These are phyloP conservation scores for Drosophila picticornis DNA, from an alignment of 2,888 invertebrate genomes.

Conservation along the genomic window DNA sequence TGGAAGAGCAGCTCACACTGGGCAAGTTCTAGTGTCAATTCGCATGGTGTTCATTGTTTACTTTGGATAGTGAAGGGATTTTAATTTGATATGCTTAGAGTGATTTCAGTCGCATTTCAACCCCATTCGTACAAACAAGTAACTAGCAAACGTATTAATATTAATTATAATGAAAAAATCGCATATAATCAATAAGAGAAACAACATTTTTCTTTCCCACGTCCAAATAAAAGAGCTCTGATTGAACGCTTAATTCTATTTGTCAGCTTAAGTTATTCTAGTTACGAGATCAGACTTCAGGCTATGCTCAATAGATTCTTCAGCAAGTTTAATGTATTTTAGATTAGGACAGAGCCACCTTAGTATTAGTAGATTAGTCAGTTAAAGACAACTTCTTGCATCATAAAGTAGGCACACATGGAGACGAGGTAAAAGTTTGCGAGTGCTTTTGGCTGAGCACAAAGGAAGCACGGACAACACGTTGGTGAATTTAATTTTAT, in stretches of 20 bases:
- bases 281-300: background rate
- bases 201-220: background rate
- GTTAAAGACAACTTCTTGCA: slow-evolving; percentile 29
- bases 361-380: background rate
- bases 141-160: background rate
- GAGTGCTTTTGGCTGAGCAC: slow-evolving; percentile 5
- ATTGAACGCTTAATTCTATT: background rate
- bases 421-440: slow-evolving; percentile 13
- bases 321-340: background rate
- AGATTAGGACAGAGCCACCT: slow-evolving; percentile 12
- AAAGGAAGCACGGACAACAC: slow-evolving; percentile 25
- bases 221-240: background rate
- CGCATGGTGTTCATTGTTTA: background rate
- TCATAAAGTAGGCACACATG: slow-evolving; percentile 29
- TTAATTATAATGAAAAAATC: background rate
- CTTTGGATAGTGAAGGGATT: slow-evolving; percentile 2
- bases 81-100: background rate
- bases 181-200: background rate
- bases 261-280: background rate
- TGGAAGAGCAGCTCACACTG: background rate
- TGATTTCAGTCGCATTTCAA: background rate
- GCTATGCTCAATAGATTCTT: slow-evolving; percentile 3
- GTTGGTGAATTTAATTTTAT: slow-evolving; percentile 62
- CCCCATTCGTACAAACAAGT: background rate
- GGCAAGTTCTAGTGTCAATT: background rate